These are phyloP conservation scores for Caenorhabditis imperialis DNA, from an alignment of 2,888 invertebrate genomes.

Conservation along the genomic window DNA sequence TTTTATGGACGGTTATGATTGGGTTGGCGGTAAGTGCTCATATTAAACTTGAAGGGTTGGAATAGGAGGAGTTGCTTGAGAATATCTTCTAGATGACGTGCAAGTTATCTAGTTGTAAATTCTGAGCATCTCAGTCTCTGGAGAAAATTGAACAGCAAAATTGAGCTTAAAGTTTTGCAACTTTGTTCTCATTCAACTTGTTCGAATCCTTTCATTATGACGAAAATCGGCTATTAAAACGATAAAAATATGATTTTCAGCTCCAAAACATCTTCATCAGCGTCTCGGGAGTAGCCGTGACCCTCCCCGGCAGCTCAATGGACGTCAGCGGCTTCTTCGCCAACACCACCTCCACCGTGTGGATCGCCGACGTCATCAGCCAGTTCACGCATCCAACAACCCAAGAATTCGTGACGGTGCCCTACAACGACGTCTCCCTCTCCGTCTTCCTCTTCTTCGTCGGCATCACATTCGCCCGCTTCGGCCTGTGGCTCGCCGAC, in stretches of 20 bases:
- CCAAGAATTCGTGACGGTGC: constrained; percentile 6
- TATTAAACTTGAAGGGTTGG: no score
- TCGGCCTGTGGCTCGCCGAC: constrained; percentile 73
- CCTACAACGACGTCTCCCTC: constrained; percentile 34
- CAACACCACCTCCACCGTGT: constrained; percentile 17
- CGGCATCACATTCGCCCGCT: constrained; percentile 72
- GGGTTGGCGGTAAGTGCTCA: constrained; percentile 69
- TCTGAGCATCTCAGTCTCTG: no score
- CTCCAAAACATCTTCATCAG: constrained; percentile 72
- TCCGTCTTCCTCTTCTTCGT: constrained; percentile 72
- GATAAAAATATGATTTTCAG: constrained; percentile 42
- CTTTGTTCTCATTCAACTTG: no score
- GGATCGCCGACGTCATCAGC: not conserved
- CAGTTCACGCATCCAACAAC: constrained; percentile 21
- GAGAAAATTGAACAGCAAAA: no score
- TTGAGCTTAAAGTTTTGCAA: no score
- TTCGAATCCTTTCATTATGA: no score
- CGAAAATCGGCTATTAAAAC: no score
- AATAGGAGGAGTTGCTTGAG: no score
- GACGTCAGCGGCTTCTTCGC: constrained; percentile 60
- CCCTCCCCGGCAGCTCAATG: constrained; percentile 72
- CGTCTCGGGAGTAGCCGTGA: constrained; percentile 63
- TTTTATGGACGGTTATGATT: constrained; percentile 66
- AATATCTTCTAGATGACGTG: no score
- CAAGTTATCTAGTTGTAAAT: no score